Percentiles rank a stretch among this genome's conserved stretches.
These are phyloP conservation scores for Drosophila sucinea DNA, from an alignment of 1,140 invertebrate genomes.

Conservation along the genomic window DNA sequence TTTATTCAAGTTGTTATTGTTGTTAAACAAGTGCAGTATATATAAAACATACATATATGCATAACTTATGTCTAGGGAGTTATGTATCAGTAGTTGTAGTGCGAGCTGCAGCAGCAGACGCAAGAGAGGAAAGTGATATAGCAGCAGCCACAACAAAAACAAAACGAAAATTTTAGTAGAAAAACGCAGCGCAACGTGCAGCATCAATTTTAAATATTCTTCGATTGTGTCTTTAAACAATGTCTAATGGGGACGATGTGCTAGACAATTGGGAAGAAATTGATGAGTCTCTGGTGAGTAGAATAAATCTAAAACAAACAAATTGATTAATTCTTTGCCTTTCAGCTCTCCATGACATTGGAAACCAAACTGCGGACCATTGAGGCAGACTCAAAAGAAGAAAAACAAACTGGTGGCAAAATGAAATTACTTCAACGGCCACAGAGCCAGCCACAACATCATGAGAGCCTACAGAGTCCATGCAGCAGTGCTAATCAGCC, in stretches of 20 bases:
- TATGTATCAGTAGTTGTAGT: conserved; percentile 74
- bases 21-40: conserved; percentile 28
- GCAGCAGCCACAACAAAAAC: conserved; percentile 40
- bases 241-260: conserved; percentile 86
- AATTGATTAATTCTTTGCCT: neutral
- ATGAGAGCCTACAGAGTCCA: conserved; percentile 28
- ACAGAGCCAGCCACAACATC: conserved; percentile 53
- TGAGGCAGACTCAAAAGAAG: conserved; percentile 19
- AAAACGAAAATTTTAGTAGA: conserved; percentile 35
- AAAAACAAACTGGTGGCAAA: conserved; percentile 58
- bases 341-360: conserved; percentile 67
- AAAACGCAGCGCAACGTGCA: conserved; percentile 25
- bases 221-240: conserved; percentile 59
- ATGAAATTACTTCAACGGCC: conserved; percentile 83
- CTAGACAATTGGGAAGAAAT: conserved; percentile 93
- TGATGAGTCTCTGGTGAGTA: conserved; percentile 88
- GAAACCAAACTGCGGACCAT: conserved; percentile 65
- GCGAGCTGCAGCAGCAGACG: conserved; percentile 75
- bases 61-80: conserved; percentile 77
- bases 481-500: conserved; percentile 38
- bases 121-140: conserved; percentile 74
- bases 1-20: conserved; percentile 3
- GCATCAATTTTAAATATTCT: neutral
- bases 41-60: conserved; percentile 56
- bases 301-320: neutral